These are phyloP conservation scores for Trichopria drosophilae DNA, from an alignment of 2,888 invertebrate genomes.

Conservation along the genomic window DNA sequence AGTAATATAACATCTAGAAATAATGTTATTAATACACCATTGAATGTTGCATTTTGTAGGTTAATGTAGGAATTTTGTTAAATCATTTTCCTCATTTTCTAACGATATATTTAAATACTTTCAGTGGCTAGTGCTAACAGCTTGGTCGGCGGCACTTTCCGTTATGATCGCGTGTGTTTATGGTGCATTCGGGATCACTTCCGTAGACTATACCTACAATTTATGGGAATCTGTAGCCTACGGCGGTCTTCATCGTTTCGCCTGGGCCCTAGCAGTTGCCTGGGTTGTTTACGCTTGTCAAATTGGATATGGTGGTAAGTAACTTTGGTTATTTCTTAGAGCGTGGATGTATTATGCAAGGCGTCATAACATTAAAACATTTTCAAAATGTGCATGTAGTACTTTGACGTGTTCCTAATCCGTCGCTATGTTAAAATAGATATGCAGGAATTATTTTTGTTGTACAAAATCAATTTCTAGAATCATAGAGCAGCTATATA, in stretches of 20 bases:
- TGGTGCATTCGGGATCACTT: slow-evolving; percentile 45
- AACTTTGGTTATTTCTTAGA: background rate
- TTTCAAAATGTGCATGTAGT: background rate
- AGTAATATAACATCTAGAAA: too few relatives aligned
- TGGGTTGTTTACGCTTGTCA: slow-evolving; percentile 62
- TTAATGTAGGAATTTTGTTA: too few relatives aligned
- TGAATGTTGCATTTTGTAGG: too few relatives aligned
- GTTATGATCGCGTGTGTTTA: slow-evolving; percentile 40
- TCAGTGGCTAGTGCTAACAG: too few relatives aligned
- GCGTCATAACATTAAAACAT: background rate
- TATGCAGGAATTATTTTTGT: too few relatives aligned
- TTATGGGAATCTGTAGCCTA: slow-evolving; percentile 53
- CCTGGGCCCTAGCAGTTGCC: slow-evolving; percentile 58
- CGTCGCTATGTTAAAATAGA: too few relatives aligned
- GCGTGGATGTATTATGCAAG: background rate
- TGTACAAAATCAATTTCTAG: too few relatives aligned
- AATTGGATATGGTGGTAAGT: slow-evolving; percentile 58
- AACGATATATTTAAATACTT: too few relatives aligned
- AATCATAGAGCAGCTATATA: too few relatives aligned
- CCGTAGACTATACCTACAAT: slow-evolving; percentile 52
- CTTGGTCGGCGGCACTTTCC: slow-evolving; percentile 18
- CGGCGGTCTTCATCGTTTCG: slow-evolving; percentile 57
- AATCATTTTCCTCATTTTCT: too few relatives aligned
- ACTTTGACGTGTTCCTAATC: too few relatives aligned
- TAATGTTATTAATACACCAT: too few relatives aligned